These are phyloP conservation scores for Aelia acuminata DNA, from an alignment of 2,888 invertebrate genomes.

Conservation along the genomic window DNA sequence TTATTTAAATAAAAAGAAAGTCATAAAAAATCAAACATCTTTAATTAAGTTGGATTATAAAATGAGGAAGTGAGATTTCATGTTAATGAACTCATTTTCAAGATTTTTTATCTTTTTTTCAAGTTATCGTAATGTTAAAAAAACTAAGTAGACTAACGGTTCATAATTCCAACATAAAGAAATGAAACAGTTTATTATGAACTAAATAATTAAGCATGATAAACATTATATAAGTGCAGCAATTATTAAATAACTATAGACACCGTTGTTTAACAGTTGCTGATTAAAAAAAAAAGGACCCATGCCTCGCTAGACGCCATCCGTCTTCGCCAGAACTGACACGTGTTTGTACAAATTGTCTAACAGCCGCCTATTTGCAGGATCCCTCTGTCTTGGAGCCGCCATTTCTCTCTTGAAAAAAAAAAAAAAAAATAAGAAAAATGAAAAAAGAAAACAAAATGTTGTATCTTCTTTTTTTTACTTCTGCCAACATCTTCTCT, in stretches of 20 bases:
- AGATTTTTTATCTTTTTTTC: too few species aligned
- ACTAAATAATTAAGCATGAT: neutral
- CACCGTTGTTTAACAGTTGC: neutral
- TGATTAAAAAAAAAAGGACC: neutral
- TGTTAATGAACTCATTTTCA: too few species aligned
- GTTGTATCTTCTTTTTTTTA: neutral
- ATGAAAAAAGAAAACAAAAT: neutral
- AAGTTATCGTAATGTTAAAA: too few species aligned
- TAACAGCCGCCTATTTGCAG: conserved; percentile 27
- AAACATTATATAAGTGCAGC: neutral
- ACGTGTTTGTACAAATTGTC: conserved; percentile 18
- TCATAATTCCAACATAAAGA: too few species aligned
- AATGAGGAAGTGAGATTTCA: too few species aligned
- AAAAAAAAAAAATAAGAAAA: neutral
- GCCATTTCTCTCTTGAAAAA: neutral
- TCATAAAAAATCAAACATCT: too few species aligned
- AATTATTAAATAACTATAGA: neutral
- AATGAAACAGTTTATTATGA: too few species aligned
- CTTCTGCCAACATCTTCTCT: neutral
- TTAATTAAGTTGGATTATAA: too few species aligned
- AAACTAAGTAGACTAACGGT: too few species aligned
- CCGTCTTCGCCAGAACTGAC: neutral
- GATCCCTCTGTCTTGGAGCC: neutral
- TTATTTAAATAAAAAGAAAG: too few species aligned
- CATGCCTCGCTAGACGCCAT: neutral